Conservation (phyloP, 2,888 invertebrate genomes). For the Epinotia brunnichana region DNA sequence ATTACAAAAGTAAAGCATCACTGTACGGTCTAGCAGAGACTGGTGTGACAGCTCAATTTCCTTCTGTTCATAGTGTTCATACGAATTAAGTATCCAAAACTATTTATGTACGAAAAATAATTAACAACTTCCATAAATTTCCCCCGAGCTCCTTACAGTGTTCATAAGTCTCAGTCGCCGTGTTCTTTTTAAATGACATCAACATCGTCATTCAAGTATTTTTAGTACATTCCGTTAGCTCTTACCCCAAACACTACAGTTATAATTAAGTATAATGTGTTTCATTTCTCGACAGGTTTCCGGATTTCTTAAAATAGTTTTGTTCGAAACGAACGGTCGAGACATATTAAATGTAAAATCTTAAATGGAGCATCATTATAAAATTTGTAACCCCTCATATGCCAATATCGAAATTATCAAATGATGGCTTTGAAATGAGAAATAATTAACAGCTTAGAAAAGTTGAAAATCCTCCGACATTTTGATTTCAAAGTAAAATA, state of each 20-base stretch:
- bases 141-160: conserved; percentile 16
- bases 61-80: conserved; percentile 3
- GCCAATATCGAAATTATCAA: no score
- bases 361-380: not conserved
- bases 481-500: no score
- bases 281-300: conserved; percentile 21
- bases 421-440: no score
- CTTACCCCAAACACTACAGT: conserved; percentile 27
- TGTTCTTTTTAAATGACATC: conserved; percentile 39
- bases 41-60: conserved; percentile 32
- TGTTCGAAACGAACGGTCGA: not conserved
- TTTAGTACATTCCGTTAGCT: conserved; percentile 42
- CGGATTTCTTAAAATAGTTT: conserved; percentile 17
- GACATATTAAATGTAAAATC: not conserved
- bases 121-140: conserved; percentile 39
- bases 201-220: conserved; percentile 40
- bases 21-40: no score
- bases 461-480: no score
- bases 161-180: conserved; percentile 43
- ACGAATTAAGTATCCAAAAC: conserved; percentile 18
- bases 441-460: no score
- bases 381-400: no score
- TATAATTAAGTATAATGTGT: conserved; percentile 32
- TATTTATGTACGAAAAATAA: conserved; percentile 25
- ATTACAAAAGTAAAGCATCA: not conserved